These are phyloP conservation scores for Vimba vimba DNA, from an alignment of 2,113 vertebrate genomes.

Conservation along the genomic window DNA sequence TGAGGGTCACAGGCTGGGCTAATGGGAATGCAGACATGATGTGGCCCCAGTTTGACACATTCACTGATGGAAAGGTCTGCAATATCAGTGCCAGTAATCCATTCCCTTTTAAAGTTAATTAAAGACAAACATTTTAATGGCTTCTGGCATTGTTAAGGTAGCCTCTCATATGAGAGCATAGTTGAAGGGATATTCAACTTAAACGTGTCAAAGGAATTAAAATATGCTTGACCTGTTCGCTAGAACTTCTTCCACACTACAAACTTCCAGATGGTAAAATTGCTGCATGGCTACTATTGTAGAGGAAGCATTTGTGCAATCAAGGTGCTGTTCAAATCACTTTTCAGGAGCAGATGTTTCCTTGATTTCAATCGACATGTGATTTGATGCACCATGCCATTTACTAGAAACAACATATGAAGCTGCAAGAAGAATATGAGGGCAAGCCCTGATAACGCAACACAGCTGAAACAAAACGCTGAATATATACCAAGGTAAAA, in stretches of 20 bases:
- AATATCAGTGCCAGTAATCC: slow-evolving; percentile 2
- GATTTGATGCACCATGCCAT: background rate
- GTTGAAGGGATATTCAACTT: background rate
- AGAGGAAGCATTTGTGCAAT: background rate
- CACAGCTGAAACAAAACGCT: background rate
- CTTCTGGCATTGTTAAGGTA: background rate
- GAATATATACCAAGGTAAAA: background rate
- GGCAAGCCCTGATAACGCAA: background rate
- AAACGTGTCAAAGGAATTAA: background rate
- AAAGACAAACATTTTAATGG: slow-evolving; percentile 24
- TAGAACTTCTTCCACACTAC: background rate
- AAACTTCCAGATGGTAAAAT: background rate
- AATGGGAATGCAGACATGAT: slow-evolving; percentile 13
- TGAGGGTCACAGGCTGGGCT: slow-evolving; percentile 22
- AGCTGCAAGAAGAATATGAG: background rate
- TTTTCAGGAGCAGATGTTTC: background rate
- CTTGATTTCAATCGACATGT: background rate
- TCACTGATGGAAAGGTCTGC: background rate
- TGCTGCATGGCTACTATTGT: background rate
- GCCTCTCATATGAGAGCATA: background rate
- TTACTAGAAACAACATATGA: background rate
- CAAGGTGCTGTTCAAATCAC: background rate
- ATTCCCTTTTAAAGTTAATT: slow-evolving; percentile 37
- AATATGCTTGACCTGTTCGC: background rate
- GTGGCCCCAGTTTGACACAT: background rate